These are phyloP conservation scores for Solenopsis fugax DNA, from an alignment of 1,140 invertebrate species.

Conservation along the genomic window DNA sequence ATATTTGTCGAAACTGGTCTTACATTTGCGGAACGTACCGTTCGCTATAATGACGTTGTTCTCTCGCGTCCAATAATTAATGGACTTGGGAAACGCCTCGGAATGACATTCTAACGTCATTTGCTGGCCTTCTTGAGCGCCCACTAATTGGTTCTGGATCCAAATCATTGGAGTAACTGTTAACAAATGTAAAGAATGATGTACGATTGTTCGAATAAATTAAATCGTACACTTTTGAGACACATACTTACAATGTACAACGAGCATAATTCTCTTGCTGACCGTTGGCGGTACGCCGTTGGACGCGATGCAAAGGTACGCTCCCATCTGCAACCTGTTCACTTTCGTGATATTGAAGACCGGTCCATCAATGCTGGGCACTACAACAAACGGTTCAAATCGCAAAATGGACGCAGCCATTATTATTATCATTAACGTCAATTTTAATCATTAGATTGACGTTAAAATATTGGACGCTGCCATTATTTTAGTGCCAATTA, in stretches of 20 bases:
- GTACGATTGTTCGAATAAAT: neutral
- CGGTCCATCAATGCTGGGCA: slow-evolving; percentile 89
- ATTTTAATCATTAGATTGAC: neutral
- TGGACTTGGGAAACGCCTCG: slow-evolving; percentile 95
- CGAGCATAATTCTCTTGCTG: slow-evolving; percentile 94
- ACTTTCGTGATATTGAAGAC: slow-evolving; percentile 93
- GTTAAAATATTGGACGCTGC: too few species aligned
- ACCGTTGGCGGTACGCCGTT: slow-evolving; percentile 95
- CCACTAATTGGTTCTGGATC: slow-evolving; percentile 94
- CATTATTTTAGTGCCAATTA: neutral
- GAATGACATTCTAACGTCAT: slow-evolving; percentile 94
- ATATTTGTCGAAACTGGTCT: neutral
- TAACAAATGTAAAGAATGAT: slow-evolving; percentile 20
- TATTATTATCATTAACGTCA: neutral
- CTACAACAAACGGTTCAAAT: slow-evolving; percentile 84
- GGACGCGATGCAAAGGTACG: slow-evolving; percentile 95
- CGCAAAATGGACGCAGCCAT: neutral
- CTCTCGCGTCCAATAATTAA: slow-evolving; percentile 94
- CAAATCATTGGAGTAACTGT: slow-evolving; percentile 94
- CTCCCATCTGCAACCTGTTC: slow-evolving; percentile 95
- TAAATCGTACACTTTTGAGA: neutral
- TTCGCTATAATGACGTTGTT: slow-evolving; percentile 93
- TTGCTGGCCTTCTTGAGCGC: slow-evolving; percentile 91
- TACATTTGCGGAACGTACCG: slow-evolving; percentile 86
- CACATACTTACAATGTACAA: slow-evolving; percentile 93